A percentile compares a stretch with the other conserved stretches of the same genome.
phyloP scores from a whole-genome alignment of 2,888 invertebrate species.

The Theristus sp. region DNA sequence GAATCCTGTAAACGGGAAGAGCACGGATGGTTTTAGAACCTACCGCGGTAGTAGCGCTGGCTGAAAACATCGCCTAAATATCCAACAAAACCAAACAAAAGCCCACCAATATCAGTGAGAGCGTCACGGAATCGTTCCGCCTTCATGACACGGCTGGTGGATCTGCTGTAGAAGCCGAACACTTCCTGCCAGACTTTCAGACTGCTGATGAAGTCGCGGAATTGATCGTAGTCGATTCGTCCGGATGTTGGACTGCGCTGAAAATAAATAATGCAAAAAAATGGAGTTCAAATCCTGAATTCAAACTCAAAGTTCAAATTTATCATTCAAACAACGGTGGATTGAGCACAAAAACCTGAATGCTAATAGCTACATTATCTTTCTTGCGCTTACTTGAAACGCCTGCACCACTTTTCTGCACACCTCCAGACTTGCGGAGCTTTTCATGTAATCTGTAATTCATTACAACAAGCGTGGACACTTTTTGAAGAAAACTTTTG shows the following conservation, averaged over 20 bases:
- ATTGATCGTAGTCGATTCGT: constrained; percentile 60
- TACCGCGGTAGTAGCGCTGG: too few relatives aligned
- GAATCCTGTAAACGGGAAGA: constrained; percentile 45
- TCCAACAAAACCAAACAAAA: background rate
- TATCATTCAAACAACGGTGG: too few relatives aligned
- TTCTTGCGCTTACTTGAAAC: constrained; percentile 68
- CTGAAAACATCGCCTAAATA: too few relatives aligned
- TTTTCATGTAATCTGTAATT: constrained; percentile 63
- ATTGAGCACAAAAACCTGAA: too few relatives aligned
- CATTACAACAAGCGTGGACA: constrained; percentile 7
- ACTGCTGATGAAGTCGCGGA: constrained; percentile 75
- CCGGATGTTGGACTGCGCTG: constrained; percentile 36
- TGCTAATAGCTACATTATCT: too few relatives aligned
- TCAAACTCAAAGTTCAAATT: too few relatives aligned
- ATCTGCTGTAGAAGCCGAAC: constrained; percentile 70
- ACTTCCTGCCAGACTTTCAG: constrained; percentile 73
- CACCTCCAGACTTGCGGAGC: constrained; percentile 74
- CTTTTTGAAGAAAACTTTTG: background rate
- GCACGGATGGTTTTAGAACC: too few relatives aligned
- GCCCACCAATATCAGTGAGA: constrained; percentile 53
- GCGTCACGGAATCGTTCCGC: constrained; percentile 68
- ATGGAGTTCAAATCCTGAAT: too few relatives aligned
- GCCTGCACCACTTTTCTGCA: constrained; percentile 71
- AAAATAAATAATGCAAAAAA: too few relatives aligned
- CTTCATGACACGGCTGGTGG: constrained; percentile 63